Evolutionary conservation across 2,888 invertebrate species (phyloP), one percentile per base, ranked within the genome.

Genomic region (Caenorhabditis doughertyi): DNA sequence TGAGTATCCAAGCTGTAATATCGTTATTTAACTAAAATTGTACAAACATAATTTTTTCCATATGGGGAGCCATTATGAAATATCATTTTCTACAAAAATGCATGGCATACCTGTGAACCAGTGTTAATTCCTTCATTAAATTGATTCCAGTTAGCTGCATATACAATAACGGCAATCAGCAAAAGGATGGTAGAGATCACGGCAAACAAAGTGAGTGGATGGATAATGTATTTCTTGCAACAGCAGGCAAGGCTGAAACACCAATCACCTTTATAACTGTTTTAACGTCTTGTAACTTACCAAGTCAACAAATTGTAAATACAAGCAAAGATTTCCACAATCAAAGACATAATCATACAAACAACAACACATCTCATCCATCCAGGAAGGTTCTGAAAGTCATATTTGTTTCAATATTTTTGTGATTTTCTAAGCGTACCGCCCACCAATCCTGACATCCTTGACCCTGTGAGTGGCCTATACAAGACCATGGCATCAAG

Each of bases 171-270:
- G 25, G 85, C 71, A 23, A 84, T 81, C 9, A 81, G 64, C n/a
- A 88, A 79, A 21, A 84, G 60, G 35, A 83, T 49, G 13, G 83
- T 83, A 7, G 79, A 79, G 32, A 81, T 53, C 4, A 81, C 65
- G 23, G 81, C 71, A 18, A 87, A 81, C 32, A 84, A 25, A 13
- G 88, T 84, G 65, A 87, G 77, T n/a, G 86, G 88, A 29, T 85
- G 85, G 55, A 87, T 84, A 39, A 88, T 71, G 35, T 85, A 85
- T 70, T 87, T 86, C 81, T 86, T 86, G 71, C 86, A 85, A 64
- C 86, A 86, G 44, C 86, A 86, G 32, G 86, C 79, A 29, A 84
- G 67, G 35, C 83, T 77, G 68, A 27, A 76, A 76, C 11, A 7
- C 13, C 42, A 9, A 13, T 39, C 13, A 39, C 5, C 3, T 2